Base-by-base conservation (phyloP, 2,888 invertebrate species). In the Tetranychus truncatus region DNA sequence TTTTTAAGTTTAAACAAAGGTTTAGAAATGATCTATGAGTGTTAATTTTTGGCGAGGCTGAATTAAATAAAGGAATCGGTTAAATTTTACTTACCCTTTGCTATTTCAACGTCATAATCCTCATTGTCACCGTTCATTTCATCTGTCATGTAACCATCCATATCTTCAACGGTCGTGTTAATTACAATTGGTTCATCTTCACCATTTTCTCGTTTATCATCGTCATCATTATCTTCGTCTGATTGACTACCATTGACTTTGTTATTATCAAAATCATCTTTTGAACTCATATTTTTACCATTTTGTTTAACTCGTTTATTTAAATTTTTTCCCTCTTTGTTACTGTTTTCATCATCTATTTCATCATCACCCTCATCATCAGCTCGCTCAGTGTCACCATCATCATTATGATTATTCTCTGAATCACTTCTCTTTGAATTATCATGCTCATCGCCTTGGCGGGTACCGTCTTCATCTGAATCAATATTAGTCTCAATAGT, bases 151-250 rank as follows among this genome's bases (percentile, higher is more conserved):
- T 69, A 69, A 8, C 34, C 69, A 24, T 24, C 20, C 69, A 69
- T 69, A 69, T 69, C 69, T 11, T 69, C 69, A 8, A 69, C 69
- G 5, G 20, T 20, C 6, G 69, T 69, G 21, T 69, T 69, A 11
- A 69, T 24, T 24, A 69, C 34, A 6, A 69, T 69, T 24, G 20
- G 69, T 8, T 74, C 74, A 4, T 74, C 21, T 9, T 74, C 74
- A 15, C 66, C 74, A 44, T 67, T 34, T 24, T 74, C 73, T 55
- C n/a, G 65, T 21, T 73, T 73, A 34, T n/a, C 65, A 6, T n/a
- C 55, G 3, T 45, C n/a, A 24, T n/a, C 21, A 21, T 69, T 69
- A 69, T 69, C 21, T 9, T 45, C 65, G 9, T 45, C 44, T 1
- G 11, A n/a, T 24, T 65, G 18, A 55, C 11, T 34, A n/a, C 45